These are phyloP conservation scores for Sebastes melanostomus DNA, from an alignment of 2,797 vertebrate genomes.

Conservation along the genomic window DNA sequence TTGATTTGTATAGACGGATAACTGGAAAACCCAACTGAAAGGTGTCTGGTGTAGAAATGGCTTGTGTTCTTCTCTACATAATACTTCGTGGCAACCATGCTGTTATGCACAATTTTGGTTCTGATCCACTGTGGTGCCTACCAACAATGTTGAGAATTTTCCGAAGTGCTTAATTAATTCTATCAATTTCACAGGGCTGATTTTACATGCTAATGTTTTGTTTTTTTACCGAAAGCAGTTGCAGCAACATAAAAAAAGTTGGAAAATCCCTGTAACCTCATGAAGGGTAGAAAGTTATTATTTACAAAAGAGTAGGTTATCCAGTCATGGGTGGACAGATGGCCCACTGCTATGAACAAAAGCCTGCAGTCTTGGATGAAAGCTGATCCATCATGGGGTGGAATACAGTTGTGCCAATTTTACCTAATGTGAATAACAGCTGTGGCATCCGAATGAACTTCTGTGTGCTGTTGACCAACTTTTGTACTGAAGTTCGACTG, in stretches of 20 bases:
- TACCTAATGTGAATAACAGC: conserved; percentile 1
- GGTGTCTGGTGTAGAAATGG: no score
- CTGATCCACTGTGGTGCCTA: neutral
- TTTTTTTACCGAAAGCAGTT: neutral
- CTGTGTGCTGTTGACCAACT: neutral
- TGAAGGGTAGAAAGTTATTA: neutral
- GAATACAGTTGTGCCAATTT: conserved; percentile 1
- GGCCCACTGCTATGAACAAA: neutral
- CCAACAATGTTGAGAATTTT: neutral
- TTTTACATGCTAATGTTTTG: neutral
- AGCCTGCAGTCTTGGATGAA: conserved; percentile 6
- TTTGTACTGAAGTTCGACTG: neutral
- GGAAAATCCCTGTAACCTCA: neutral
- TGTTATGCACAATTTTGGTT: neutral
- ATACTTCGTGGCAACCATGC: neutral
- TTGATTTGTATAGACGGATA: neutral
- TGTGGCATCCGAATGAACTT: neutral
- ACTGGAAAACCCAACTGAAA: no score
- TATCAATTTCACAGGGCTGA: neutral
- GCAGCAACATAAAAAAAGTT: neutral
- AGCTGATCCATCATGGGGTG: conserved; percentile 12
- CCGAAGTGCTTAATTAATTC: neutral
- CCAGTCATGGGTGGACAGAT: conserved; percentile 2
- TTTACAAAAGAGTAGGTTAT: neutral
- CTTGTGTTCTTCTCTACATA: neutral